Conservation (phyloP, 2,113 vertebrate species). For the Tyrannus savana region DNA sequence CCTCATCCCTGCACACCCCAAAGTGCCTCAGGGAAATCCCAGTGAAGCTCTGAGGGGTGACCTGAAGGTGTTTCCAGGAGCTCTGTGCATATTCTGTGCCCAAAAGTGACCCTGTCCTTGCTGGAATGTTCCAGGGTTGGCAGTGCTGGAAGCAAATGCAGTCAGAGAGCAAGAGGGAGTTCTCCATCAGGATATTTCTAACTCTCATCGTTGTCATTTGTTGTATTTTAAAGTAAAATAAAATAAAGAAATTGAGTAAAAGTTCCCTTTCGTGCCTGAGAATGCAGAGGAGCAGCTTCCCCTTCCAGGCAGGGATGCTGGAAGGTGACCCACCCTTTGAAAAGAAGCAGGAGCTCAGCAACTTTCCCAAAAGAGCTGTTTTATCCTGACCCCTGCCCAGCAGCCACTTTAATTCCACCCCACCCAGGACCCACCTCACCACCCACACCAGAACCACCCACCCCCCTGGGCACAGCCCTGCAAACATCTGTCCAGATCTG, state of each 20-base stretch:
- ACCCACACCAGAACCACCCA: neutral
- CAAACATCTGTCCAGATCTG: fast-evolving
- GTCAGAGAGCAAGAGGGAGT: neutral
- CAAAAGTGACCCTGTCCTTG: neutral
- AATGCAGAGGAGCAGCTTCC: neutral
- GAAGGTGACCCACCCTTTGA: neutral
- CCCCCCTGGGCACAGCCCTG: neutral
- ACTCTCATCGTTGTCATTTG: neutral
- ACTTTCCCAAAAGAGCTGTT: neutral
- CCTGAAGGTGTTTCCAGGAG: neutral
- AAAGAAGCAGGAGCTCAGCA: neutral
- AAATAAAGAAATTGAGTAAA: neutral
- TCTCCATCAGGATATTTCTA: neutral
- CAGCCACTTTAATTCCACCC: neutral
- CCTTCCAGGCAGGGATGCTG: neutral
- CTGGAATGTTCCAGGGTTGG: neutral
- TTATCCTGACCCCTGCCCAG: neutral
- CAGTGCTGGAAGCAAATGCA: neutral
- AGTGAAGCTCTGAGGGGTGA: neutral
- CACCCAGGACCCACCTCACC: neutral
- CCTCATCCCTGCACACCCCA: neutral
- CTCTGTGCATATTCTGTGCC: neutral
- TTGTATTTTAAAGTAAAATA: neutral
- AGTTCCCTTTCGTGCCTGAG: neutral
- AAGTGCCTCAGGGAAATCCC: neutral